Percentiles rank a stretch among this genome's conserved stretches.
Evolutionary conservation across 2,797 vertebrate species (phyloP).

Genomic region (Argentina silus): DNA sequence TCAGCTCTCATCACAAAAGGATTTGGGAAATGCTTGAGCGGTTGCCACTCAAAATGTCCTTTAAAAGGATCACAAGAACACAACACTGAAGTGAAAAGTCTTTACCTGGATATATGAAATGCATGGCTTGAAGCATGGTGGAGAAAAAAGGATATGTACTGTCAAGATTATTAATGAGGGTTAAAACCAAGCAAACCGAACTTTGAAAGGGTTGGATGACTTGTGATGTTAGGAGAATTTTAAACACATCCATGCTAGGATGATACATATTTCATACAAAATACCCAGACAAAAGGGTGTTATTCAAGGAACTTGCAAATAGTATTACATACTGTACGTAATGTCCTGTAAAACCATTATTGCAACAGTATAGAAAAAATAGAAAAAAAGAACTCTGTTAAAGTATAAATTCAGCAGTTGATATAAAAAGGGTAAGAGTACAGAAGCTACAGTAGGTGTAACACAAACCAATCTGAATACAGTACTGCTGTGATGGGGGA

Average conservation of each 20-base stretch:
- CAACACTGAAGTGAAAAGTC: conserved; percentile 17
- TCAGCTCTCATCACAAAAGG: too few species aligned
- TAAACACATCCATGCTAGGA: conserved; percentile 26
- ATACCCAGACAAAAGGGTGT: not conserved
- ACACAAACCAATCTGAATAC: too few species aligned
- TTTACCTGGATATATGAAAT: conserved; percentile 34
- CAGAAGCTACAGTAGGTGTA: too few species aligned
- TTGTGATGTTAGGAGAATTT: conserved; percentile 40
- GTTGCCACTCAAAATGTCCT: conserved; percentile 9
- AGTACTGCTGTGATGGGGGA: too few species aligned
- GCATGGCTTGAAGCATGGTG: conserved; percentile 40
- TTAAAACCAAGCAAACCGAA: conserved; percentile 48
- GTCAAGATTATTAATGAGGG: conserved; percentile 57
- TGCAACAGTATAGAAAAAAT: not conserved
- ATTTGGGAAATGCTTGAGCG: too few species aligned
- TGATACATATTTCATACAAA: conserved; percentile 1
- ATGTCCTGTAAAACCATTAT: not conserved
- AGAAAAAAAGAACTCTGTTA: not conserved
- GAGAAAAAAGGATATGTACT: conserved; percentile 20
- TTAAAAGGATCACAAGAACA: conserved; percentile 25
- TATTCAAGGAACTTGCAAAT: not conserved
- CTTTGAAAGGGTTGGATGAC: conserved; percentile 41
- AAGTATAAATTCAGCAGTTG: too few species aligned
- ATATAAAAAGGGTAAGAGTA: too few species aligned
- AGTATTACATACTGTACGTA: not conserved